These are phyloP conservation scores for Drosophila punjabiensis DNA, from an alignment of 1,140 invertebrate species.

Conservation along the genomic window DNA sequence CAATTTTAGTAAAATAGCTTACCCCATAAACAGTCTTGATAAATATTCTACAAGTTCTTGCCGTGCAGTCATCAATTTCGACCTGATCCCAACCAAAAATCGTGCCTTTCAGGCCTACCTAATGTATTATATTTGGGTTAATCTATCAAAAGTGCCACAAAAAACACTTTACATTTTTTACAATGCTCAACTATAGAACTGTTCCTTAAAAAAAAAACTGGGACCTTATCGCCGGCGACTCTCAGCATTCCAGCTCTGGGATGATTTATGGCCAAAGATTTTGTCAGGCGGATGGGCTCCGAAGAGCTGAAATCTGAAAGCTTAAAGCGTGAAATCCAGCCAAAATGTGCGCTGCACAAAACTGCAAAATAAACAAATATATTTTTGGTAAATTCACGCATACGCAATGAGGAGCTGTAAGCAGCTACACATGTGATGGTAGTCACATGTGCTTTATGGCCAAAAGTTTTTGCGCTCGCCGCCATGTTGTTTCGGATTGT, in stretches of 20 bases:
- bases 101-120: background rate
- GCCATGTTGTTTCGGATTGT: constrained; percentile 52
- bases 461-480: constrained; percentile 59
- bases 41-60: background rate
- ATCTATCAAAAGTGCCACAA: constrained; percentile 41
- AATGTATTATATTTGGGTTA: constrained; percentile 7
- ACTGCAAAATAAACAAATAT: constrained; percentile 56
- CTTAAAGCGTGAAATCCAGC: constrained; percentile 49
- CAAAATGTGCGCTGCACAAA: constrained; percentile 21
- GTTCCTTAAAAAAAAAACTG: constrained; percentile 11
- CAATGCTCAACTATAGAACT: constrained; percentile 35
- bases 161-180: constrained; percentile 41
- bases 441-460: constrained; percentile 79
- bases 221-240: constrained; percentile 58
- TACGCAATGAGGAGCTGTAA: constrained; percentile 10
- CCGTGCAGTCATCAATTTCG: background rate
- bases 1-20: background rate
- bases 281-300: constrained; percentile 1
- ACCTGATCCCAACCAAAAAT: background rate
- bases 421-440: constrained; percentile 20
- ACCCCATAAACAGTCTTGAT: background rate
- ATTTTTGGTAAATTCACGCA: constrained; percentile 35
- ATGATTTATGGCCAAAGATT: constrained; percentile 66
- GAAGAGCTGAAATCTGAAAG: constrained; percentile 6
- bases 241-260: constrained; percentile 45